phyloP scores from a whole-genome alignment of 2,113 vertebrate species.

The Oreochromis niloticus region DNA sequence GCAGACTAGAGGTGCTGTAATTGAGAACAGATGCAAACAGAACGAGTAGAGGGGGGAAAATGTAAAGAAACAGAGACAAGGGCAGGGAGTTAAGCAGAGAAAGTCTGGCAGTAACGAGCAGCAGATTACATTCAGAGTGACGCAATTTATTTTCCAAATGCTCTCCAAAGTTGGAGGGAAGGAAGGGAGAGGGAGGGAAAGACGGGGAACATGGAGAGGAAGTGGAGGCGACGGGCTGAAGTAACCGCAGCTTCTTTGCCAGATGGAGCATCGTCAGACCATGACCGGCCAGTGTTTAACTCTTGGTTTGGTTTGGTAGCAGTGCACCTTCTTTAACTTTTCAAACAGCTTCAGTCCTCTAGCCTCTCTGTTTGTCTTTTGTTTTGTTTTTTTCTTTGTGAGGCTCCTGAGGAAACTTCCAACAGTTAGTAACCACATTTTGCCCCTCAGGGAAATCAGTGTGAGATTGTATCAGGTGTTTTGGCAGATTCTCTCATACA shows the following conservation, averaged over 20 bases:
- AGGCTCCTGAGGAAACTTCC: background rate
- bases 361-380: background rate
- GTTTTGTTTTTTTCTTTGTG: background rate
- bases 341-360: background rate
- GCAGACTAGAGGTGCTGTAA: constrained; percentile 12
- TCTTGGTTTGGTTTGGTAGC: constrained; percentile 23
- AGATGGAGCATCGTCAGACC: constrained; percentile 32
- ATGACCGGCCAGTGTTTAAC: constrained; percentile 26
- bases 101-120: constrained; percentile 29
- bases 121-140: constrained; percentile 46
- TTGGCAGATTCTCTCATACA: background rate
- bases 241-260: constrained; percentile 30
- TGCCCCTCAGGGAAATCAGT: constrained; percentile 3
- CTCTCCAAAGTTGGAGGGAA: constrained; percentile 3
- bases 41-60: background rate
- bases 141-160: constrained; percentile 61
- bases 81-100: constrained; percentile 1
- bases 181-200: background rate
- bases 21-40: constrained; percentile 48
- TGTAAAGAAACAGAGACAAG: constrained; percentile 6
- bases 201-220: constrained; percentile 21
- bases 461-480: constrained; percentile 16
- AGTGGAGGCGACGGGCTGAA: constrained; percentile 39
- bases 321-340: background rate
- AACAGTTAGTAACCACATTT: constrained; percentile 8